Conservation (phyloP, 2,113 vertebrate genomes). For the Ictidomys tridecemlineatus region DNA sequence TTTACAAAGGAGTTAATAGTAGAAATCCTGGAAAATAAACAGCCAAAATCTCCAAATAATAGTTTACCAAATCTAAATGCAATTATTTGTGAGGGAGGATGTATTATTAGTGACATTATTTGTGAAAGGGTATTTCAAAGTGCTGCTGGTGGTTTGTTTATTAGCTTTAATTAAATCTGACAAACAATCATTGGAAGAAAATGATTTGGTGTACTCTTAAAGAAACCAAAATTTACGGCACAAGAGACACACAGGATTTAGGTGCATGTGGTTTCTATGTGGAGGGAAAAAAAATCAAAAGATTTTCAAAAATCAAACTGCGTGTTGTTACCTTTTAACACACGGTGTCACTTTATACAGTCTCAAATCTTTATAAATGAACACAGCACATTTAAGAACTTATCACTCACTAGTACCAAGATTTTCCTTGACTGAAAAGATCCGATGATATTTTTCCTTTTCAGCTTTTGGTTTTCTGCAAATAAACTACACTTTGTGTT, state of each 20-base stretch:
- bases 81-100: not conserved
- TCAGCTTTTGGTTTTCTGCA: not conserved
- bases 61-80: not conserved
- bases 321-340: not conserved
- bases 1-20: conserved; percentile 13
- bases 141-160: not conserved
- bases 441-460: not conserved
- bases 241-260: not conserved
- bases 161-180: conserved; percentile 33
- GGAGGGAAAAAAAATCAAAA: not conserved
- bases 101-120: not conserved
- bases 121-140: conserved; percentile 39
- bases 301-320: not conserved
- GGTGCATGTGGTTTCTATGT: not conserved
- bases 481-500: not conserved
- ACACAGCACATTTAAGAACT: not conserved
- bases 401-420: not conserved
- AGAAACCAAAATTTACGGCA: not conserved
- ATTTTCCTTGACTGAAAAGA: not conserved
- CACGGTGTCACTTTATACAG: not conserved
- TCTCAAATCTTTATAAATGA: not conserved
- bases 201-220: not conserved
- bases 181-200: not conserved
- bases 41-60: not conserved
- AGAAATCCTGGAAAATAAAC: conserved; percentile 18